Percentiles rank a stretch among this genome's conserved stretches.
phyloP scores from a whole-genome alignment of 1,140 invertebrate species.

The Halictus rubicundus region DNA sequence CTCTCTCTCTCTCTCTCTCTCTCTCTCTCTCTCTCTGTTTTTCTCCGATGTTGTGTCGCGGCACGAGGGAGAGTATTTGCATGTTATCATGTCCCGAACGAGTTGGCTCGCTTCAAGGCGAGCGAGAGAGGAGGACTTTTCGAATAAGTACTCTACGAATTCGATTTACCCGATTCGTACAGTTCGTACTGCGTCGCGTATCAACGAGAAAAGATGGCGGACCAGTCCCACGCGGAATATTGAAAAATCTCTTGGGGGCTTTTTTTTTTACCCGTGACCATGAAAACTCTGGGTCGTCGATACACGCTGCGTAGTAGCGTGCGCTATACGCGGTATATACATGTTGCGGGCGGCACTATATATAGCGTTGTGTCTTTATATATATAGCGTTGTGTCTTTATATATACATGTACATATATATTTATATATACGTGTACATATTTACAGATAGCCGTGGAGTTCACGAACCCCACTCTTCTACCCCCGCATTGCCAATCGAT shows the following conservation, averaged over 20 bases:
- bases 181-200: neutral
- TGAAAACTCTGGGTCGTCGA: constrained; percentile 59
- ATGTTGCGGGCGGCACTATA: neutral
- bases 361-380: constrained; percentile 19
- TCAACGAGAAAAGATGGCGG: neutral
- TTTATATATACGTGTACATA: neutral
- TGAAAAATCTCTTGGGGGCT: constrained; percentile 38
- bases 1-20: neutral
- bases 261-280: constrained; percentile 55
- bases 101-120: constrained; percentile 47
- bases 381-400: too few species aligned
- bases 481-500: constrained; percentile 71
- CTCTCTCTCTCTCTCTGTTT: neutral
- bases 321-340: neutral
- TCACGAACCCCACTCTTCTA: constrained; percentile 55
- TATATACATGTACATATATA: too few species aligned
- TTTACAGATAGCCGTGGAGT: constrained; percentile 47
- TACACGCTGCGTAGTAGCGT: neutral
- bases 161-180: constrained; percentile 13
- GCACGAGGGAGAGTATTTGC: constrained; percentile 49
- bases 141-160: constrained; percentile 31
- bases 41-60: neutral
- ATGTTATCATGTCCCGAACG: constrained; percentile 54
- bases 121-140: constrained; percentile 48
- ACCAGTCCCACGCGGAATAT: constrained; percentile 4